phyloP scores from a whole-genome alignment of 2,113 vertebrate species.

The Passer domesticus region DNA sequence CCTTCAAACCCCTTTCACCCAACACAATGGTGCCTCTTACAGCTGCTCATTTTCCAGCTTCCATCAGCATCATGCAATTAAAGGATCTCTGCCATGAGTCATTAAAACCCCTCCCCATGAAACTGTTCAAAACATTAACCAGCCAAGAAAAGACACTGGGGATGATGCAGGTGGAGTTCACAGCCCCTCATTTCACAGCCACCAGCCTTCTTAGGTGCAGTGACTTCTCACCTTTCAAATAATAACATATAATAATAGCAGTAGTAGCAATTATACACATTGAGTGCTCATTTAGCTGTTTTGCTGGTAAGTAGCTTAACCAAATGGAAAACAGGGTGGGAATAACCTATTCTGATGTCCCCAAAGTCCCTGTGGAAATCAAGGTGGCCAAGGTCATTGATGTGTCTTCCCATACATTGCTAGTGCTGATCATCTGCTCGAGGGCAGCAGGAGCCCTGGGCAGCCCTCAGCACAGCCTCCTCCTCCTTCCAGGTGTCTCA shows the following conservation, averaged over 20 bases:
- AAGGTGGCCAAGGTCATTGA: not conserved
- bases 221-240: not conserved
- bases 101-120: not conserved
- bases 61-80: not conserved
- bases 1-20: not conserved
- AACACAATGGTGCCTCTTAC: not conserved
- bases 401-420: not conserved
- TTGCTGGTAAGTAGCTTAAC: not conserved
- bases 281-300: not conserved
- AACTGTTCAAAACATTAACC: not conserved
- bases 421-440: accelerated
- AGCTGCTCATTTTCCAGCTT: not conserved
- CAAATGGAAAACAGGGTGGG: not conserved
- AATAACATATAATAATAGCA: not conserved
- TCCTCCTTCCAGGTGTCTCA: not conserved
- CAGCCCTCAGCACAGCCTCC: not conserved
- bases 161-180: accelerated
- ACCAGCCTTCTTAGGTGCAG: not conserved
- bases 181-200: not conserved
- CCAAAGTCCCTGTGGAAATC: not conserved
- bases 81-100: not conserved
- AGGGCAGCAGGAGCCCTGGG: not conserved
- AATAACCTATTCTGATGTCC: not conserved
- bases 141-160: not conserved
- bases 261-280: not conserved